Evolutionary conservation across 2,797 vertebrate species (phyloP), one percentile per base, ranked within the genome.

Genomic region (Eulemur mongoz): DNA sequence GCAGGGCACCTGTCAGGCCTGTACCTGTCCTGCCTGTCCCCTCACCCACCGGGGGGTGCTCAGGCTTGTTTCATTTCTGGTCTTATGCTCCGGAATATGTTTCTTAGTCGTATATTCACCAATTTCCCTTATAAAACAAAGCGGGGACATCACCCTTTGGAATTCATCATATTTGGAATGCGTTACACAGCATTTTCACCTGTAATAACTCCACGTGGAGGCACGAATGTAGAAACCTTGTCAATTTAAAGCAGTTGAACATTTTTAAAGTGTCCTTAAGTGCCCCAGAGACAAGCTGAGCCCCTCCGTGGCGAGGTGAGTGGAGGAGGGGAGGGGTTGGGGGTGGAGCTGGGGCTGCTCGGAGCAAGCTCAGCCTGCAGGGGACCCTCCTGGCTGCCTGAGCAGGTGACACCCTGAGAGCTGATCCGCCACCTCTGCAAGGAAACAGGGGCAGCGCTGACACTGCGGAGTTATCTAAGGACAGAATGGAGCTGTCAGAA

Each of bases 401-500:
- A 0, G 1, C 87, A 18, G 40, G 15, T 89, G 91, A 80, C 79
- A 22, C 1, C 73, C 84, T 40, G 0, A 82, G 84, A 23, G 95
- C 65, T 35, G 75, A 95, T 65, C 84, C 73, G 69, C 92, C 91
- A 88, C 4, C 78, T 94, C 78, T 72, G 2, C 63, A 73, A 93
- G 79, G 63, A 50, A 22, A 67, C 80, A 35, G 38, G 89, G 80
- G 83, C 79, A 82, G 27, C 1, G 6, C n/a, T 8, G 43, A 40
- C n/a, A 73, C 78, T 73, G 79, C 81, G 25, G 27, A 57, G 10
- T 82, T 43, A 35, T 38, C 94, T 85, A 76, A 95, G 95, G 76
- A 94, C n/a, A 38, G 95, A 93, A 89, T 75, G 88, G 94, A 92
- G 67, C 88, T 90, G 70, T 93, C 96, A 90, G 61, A 83, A 96